Conservation (phyloP, 2,888 invertebrate genomes). For the Diplolepis rosae region DNA sequence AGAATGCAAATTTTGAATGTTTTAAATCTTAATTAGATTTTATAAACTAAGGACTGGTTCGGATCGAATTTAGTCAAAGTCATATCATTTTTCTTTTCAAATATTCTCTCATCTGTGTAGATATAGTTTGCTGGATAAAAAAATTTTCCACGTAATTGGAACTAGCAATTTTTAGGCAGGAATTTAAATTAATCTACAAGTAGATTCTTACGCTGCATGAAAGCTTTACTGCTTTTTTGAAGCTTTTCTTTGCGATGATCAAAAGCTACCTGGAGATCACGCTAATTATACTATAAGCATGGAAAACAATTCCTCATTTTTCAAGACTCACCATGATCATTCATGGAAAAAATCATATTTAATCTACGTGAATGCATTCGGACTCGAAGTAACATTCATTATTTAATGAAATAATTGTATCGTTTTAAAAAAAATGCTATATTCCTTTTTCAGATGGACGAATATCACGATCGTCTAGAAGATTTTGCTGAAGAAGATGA, state of each 20-base stretch:
- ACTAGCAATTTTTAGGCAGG: not conserved
- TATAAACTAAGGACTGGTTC: not conserved
- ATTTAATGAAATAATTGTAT: too few relatives aligned
- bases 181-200: not conserved
- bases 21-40: slow-evolving; percentile 6
- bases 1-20: slow-evolving; percentile 36
- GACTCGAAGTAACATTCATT: not conserved
- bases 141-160: not conserved
- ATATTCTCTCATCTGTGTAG: not conserved
- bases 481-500: slow-evolving; percentile 75
- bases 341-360: not conserved
- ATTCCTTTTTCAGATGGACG: slow-evolving; percentile 70
- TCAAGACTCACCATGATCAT: not conserved
- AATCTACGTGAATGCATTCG: too few relatives aligned
- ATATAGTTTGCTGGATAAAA: not conserved
- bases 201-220: not conserved
- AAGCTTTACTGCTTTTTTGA: too few relatives aligned
- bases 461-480: slow-evolving; percentile 74
- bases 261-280: not conserved
- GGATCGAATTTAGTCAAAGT: not conserved
- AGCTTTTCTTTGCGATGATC: not conserved
- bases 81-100: not conserved
- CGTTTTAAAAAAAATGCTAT: not conserved
- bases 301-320: not conserved
- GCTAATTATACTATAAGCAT: not conserved